Evolutionary conservation across 2,113 vertebrate genomes (phyloP), one percentile per base, ranked within the genome.

Genomic region (Notechis scutatus): DNA sequence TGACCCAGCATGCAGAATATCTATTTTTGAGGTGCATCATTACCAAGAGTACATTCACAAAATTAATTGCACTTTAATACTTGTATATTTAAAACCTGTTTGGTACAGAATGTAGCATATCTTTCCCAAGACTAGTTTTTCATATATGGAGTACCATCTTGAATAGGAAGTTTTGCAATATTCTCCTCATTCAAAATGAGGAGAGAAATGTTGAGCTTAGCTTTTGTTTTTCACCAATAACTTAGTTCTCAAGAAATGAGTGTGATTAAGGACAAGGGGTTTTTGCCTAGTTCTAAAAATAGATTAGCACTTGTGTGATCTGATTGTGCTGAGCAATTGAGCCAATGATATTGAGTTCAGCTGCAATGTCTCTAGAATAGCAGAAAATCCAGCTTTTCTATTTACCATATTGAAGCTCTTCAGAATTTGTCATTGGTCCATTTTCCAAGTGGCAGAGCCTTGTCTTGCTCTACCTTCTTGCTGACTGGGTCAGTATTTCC

Each of bases 101-200:
- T 95, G 39, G 34, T 88, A 42, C 18, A 81, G 34, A 92, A 87
- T 85, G 61, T 14, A 0, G 0, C 50, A 23, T 85, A 39, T 94
- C 90, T 93, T 45, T 93, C 74, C 91, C 52, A 92, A 90, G 91
- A 95, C 90, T 54, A 12, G 2, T 92, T 50, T 93, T 93, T 81
- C 50, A 23, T 86, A 12, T 14, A 0, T 5, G n/a, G 64, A 85
- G 59, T 92, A 94, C 91, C 93, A 64, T 55, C 92, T 74, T 88
- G 45, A 61, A 92, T 29, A 0, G 87, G 93, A 0, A 81, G 94
- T 93, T 96, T 93, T 95, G 90, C 94, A 81, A 54, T 95, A 95
- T 97, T 96, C 96, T 92, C 89, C 88, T 92, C 87, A 95, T 89
- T 89, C 90, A 2, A 20, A 34, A 59, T 21, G 14, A 2, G 29